Evolutionary conservation across 2,888 invertebrate genomes (phyloP), one percentile per base, ranked within the genome.

Genomic region (Electrophaes corylata): DNA sequence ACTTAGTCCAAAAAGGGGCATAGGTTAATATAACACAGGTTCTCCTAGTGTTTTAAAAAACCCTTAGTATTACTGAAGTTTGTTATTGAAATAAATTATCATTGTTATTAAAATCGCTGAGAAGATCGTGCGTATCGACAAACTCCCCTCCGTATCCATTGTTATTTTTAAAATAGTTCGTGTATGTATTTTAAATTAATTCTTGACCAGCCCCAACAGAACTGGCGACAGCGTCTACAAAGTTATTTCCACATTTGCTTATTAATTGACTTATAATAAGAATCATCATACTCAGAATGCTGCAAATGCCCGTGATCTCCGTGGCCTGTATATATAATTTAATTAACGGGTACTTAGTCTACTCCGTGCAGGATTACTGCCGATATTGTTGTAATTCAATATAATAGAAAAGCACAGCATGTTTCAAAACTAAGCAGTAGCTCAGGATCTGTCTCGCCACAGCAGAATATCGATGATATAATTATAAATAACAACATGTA

Each of bases 301-400:
- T 31, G 31, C 29, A 41, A 43, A 48, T 52, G 57, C 16, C 59
- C 60, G 26, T 60, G 59, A 59, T 59, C 59, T 50, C 50, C 20
- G 50, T 29, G 33, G 48, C 55, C 55, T 52, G 55, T 31, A 47
- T 60, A 16, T 31, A 47, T 52, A 52, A 55, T 55, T 60, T 18
- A 50, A 55, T 60, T 51, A 55, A 33, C 37, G 20, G 39, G 11
- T 47, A 51, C 48, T 45, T 50, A 59, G 31, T 48, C 43, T 18
- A 19, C 45, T 53, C 43, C 44, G 43, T 14, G 40, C 29, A 19
- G 49, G 52, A 47, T 39, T 47, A 46, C 33, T 51, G 54, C 43
- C 53, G 56, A 61, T 57, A 53, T 49, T n/a, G 26, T 33, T 48
- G 62, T 72, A 72, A 76, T 75, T 70, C 64, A 67, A 65, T 61